Evolutionary conservation across 2,888 invertebrate genomes (phyloP).

Genomic region (Synanthedon andrenaeformis): DNA sequence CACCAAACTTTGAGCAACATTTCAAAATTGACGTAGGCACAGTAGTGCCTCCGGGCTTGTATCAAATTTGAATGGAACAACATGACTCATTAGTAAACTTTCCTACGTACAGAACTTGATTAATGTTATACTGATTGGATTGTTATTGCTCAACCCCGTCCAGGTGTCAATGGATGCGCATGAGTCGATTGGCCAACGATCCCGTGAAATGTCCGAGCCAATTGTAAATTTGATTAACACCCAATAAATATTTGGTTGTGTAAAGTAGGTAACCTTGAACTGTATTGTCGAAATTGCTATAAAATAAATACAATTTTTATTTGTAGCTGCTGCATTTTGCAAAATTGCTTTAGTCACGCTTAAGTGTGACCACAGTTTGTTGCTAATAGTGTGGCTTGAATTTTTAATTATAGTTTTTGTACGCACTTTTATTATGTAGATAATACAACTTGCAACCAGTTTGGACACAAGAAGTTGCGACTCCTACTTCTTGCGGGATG

Average conservation of each 20-base stretch:
- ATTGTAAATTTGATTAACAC: constrained; percentile 31
- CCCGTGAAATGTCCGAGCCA: constrained; percentile 6
- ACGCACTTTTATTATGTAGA: too few species aligned
- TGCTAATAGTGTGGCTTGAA: too few species aligned
- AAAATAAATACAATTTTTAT: neutral
- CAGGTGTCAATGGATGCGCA: constrained; percentile 4
- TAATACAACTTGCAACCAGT: too few species aligned
- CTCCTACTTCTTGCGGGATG: too few species aligned
- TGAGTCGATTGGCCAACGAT: constrained; percentile 6
- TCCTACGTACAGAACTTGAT: neutral
- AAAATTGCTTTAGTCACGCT: neutral
- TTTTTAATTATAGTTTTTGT: too few species aligned
- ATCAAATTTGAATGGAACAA: neutral
- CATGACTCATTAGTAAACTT: neutral
- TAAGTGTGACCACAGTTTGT: too few species aligned
- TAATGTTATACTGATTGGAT: neutral
- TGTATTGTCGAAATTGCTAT: neutral
- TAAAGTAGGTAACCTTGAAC: neutral
- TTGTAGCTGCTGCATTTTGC: neutral
- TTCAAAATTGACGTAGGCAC: too few species aligned
- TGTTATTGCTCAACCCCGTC: constrained; percentile 2
- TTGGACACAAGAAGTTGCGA: too few species aligned
- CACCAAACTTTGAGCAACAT: neutral
- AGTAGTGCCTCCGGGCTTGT: constrained; percentile 1
- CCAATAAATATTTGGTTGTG: constrained; percentile 1